Evolutionary conservation across 2,888 invertebrate species (phyloP), one percentile per base, ranked within the genome.

Genomic region (Polymixis flavicincta): DNA sequence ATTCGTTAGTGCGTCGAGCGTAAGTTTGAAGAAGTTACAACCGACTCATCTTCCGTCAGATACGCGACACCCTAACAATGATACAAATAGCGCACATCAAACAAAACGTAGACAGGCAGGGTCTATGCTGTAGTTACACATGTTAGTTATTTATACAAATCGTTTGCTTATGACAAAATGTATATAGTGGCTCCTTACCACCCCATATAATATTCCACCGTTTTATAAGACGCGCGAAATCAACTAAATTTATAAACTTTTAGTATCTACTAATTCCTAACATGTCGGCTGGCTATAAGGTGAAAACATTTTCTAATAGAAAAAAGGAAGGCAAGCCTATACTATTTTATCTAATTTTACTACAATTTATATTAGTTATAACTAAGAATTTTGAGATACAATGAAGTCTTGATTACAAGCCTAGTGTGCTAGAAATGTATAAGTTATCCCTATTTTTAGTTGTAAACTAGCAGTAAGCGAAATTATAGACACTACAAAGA

Each of bases 321-420:
- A 60, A 69, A 71, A 68, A 68, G 64, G 55, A 61, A 37, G 37
- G 37, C 37, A 37, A 65, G 19, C 42, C 73, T 82, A 78, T 37
- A 57, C 42, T 59, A 70, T 57, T 50, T 25, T 63, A 28, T 70
- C 73, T 76, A 79, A 32, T 32, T 63, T 64, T 63, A 64, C 64
- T 71, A 83, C 45, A 48, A 59, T 42, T 14, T 69, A 71, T 45
- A 61, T 61, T 55, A 66, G 37, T 63, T 63, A 65, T 55, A 50
- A 55, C 69, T 42, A 77, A 68, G 37, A 82, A 72, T 76, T 79
- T 80, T 72, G 85, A 82, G 76, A 85, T 82, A 80, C 65, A 64
- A 60, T 57, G 32, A 75, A 83, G 71, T 83, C 71, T 82, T 67
- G 69, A 52, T 83, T 64, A 28, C 59, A 54, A 57, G 48, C 37